phyloP scores from a whole-genome alignment of 2,888 invertebrate species.

The Mythimna pallens region DNA sequence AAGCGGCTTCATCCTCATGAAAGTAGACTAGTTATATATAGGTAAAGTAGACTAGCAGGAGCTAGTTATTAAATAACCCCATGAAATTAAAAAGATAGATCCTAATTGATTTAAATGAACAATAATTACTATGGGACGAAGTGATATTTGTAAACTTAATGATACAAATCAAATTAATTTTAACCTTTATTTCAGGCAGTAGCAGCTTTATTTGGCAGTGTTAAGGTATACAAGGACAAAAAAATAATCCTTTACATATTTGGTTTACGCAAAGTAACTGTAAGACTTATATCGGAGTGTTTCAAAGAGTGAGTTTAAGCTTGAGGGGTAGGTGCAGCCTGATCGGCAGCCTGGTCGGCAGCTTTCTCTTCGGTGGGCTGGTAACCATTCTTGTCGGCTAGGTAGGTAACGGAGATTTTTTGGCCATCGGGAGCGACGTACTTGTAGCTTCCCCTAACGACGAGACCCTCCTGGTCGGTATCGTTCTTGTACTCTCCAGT shows the following conservation, averaged over 20 bases:
- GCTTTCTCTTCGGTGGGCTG: constrained; percentile 84
- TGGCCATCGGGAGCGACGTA: constrained; percentile 92
- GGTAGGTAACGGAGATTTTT: constrained; percentile 91
- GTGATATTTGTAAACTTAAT: not conserved
- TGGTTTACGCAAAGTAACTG: constrained; percentile 66
- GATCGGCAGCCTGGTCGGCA: constrained; percentile 47
- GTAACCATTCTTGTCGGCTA: constrained; percentile 92
- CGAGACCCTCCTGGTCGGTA: constrained; percentile 91
- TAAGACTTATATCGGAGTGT: not conserved
- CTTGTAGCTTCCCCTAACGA: constrained; percentile 91
- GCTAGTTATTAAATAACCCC: too few species aligned
- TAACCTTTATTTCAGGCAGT: constrained; percentile 60
- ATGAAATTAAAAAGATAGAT: too few species aligned
- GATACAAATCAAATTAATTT: constrained; percentile 21
- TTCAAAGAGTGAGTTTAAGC: constrained; percentile 42
- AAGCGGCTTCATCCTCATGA: too few species aligned
- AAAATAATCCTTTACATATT: constrained; percentile 64
- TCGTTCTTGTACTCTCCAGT: constrained; percentile 92
- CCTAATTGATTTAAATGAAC: too few species aligned
- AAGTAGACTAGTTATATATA: too few species aligned
- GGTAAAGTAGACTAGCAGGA: too few species aligned
- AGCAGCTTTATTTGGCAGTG: constrained; percentile 61
- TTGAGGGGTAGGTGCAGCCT: constrained; percentile 60
- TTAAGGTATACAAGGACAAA: constrained; percentile 61
- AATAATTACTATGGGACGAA: too few species aligned